Evolutionary conservation across 2,888 invertebrate species (phyloP), one percentile per base, ranked within the genome.

Genomic region (Caenorhabditis sulstoni): DNA sequence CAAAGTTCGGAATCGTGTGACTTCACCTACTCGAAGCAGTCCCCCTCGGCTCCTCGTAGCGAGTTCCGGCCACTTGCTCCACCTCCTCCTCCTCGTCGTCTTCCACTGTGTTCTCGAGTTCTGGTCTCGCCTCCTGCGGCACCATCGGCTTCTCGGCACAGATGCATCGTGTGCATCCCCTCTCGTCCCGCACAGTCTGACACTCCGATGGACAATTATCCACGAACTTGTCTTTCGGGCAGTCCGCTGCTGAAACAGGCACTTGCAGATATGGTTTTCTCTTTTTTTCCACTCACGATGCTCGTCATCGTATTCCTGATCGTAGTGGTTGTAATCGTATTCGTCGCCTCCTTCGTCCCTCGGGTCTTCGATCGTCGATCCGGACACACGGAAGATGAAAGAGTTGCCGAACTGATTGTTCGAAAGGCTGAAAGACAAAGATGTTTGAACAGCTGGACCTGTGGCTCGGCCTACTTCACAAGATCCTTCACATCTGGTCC

Each of bases 401-500:
- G 94, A 93, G 45, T 71, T 81, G 1, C 94, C 94, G 71, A 94
- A 93, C 68, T 94, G 94, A 65, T 94, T 93, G 91, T 98, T 98
- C 0, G 96, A 94, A 93, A 94, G 94, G 85, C 96, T 96, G 66
- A 52, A 82, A 64, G 37, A 62, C 44, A 37, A 5, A 41, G 37
- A 5, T n/a, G n/a, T 47, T 23, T 12, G 16, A 62, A 64, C 3
- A 23, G 2, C 18, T 65, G 44, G 1, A 23, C 3, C 22, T 0
- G 9, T 22, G 3, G 4, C 12, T 1, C 50, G 18, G 16, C 76
- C 44, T 29, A 95, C 95, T 93, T 94, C 91, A 94, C 93, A 81
- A 95, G 92, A 90, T 94, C 94, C 85, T 93, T 92, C 82, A 95
- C 94, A 91, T 95, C 94, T 90, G 95, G 95, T n/a, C 95, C 95